phyloP scores from a whole-genome alignment of 1,140 invertebrate genomes.

The Drosophila ironensis region DNA sequence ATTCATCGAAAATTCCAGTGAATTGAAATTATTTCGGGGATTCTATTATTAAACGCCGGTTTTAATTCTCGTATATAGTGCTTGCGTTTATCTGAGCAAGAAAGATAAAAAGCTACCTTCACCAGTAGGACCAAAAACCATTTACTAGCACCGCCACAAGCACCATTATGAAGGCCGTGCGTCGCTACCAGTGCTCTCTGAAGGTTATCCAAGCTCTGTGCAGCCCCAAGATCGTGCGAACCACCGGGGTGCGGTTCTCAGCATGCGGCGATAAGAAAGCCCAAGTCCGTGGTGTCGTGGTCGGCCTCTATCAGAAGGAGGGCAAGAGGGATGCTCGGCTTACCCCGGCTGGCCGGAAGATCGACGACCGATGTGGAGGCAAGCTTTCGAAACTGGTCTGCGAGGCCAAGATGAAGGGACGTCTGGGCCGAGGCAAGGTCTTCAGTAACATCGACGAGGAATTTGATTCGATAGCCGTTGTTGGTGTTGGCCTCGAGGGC shows the following conservation, averaged over 20 bases:
- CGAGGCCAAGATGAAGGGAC: constrained; percentile 56
- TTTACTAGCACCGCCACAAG: neutral
- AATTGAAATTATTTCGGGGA: no score
- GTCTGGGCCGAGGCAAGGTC: constrained; percentile 83
- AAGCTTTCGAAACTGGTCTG: constrained; percentile 65
- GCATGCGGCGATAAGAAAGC: neutral
- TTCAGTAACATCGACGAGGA: constrained; percentile 86
- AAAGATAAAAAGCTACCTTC: neutral
- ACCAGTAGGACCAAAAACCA: no score
- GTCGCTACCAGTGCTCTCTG: neutral
- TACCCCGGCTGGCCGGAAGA: constrained; percentile 54
- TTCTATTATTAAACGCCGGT: no score
- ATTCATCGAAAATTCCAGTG: no score
- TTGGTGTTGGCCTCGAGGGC: constrained; percentile 86
- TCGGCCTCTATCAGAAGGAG: constrained; percentile 75
- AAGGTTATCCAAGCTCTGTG: neutral
- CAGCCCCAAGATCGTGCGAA: neutral
- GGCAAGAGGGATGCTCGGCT: constrained; percentile 61
- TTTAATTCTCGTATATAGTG: no score
- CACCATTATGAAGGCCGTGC: neutral
- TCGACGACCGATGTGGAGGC: constrained; percentile 60
- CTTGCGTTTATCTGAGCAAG: no score
- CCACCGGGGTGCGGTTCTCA: constrained; percentile 3
- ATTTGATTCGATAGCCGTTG: constrained; percentile 86
- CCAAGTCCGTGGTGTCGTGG: constrained; percentile 59